phyloP scores from a whole-genome alignment of 2,113 vertebrate species.

The Anseranas semipalmata region DNA sequence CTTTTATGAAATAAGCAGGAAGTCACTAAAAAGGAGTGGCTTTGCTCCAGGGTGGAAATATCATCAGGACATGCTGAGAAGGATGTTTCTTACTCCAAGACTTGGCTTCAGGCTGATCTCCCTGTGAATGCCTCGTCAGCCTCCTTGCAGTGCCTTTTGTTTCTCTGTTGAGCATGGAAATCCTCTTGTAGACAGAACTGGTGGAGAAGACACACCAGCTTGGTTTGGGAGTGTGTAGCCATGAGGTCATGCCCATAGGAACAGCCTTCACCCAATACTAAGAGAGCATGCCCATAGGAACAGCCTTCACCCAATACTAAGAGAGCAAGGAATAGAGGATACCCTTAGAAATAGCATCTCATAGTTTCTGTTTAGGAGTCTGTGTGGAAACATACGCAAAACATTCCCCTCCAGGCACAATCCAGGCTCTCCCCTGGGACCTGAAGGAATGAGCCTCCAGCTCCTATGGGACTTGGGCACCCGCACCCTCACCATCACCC shows the following conservation, averaged over 20 bases:
- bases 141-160: background rate
- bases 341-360: background rate
- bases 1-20: background rate
- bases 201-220: background rate
- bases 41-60: background rate
- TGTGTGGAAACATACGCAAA: background rate
- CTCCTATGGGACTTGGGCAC: background rate
- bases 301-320: accelerated
- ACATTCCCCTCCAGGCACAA: background rate
- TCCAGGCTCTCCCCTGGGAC: background rate
- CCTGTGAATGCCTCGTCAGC: background rate
- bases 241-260: accelerated
- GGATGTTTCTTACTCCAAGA: background rate
- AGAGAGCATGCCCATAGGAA: background rate
- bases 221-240: background rate
- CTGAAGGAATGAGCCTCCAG: accelerated
- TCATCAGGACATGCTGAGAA: background rate
- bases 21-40: background rate
- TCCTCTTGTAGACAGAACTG: background rate
- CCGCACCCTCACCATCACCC: background rate
- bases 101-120: background rate
- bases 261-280: accelerated
- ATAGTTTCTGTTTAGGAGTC: background rate
- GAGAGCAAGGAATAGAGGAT: background rate
- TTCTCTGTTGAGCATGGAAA: background rate